phyloP scores from a whole-genome alignment of 2,797 vertebrate genomes.

The Argya squamiceps region DNA sequence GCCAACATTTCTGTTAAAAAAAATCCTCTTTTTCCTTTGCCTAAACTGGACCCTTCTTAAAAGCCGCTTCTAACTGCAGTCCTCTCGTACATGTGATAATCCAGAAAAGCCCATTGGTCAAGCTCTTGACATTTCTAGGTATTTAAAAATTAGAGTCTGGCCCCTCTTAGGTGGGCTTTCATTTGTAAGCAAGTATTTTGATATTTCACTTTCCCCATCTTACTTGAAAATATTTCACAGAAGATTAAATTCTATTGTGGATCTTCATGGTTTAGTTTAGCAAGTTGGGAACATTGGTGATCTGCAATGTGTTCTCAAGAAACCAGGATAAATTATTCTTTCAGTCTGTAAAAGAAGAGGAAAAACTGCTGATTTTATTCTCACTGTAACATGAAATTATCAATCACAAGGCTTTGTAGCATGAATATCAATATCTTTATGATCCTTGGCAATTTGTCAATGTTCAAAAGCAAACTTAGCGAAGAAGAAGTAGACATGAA shows the following conservation, averaged over 20 bases:
- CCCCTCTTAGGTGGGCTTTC: background rate
- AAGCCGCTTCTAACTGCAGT: background rate
- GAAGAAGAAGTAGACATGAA: background rate
- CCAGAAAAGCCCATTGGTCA: background rate
- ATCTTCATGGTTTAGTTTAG: constrained; percentile 42
- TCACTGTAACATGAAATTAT: background rate
- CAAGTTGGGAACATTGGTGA: background rate
- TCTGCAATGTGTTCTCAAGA: constrained; percentile 19
- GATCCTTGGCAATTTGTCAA: background rate
- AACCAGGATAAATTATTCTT: background rate
- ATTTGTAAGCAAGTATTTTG: background rate
- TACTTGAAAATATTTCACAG: constrained; percentile 23
- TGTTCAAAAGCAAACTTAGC: background rate
- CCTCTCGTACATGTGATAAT: background rate
- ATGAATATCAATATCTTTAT: background rate
- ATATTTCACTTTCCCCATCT: background rate
- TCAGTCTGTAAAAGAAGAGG: background rate
- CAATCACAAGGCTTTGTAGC: background rate
- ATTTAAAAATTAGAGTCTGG: background rate
- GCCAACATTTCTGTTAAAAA: background rate
- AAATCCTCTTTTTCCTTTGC: background rate
- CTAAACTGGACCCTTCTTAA: background rate
- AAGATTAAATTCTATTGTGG: constrained; percentile 9
- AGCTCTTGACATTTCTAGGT: background rate
- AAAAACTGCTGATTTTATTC: background rate